Conservation (phyloP, 2,113 vertebrate species). For the Austrofundulus limnaeus region DNA sequence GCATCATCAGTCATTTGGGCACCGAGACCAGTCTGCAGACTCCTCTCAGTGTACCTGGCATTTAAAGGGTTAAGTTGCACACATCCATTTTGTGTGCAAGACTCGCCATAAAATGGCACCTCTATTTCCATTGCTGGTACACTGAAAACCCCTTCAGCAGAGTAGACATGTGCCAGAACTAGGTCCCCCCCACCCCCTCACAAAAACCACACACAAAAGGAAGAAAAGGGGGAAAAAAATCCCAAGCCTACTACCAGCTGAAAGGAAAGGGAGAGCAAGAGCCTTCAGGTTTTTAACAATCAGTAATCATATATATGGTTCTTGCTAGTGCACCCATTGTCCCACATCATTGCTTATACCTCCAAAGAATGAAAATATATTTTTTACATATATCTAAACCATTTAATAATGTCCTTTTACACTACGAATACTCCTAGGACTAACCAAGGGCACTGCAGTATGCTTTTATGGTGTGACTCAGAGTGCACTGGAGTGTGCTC, state of each 20-base stretch:
- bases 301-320: background rate
- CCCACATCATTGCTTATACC: background rate
- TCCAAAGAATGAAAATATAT: background rate
- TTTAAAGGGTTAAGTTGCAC: slow-evolving; percentile 57
- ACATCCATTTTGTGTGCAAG: slow-evolving; percentile 64
- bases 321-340: background rate
- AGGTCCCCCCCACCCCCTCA: too few species aligned
- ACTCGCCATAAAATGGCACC: slow-evolving; percentile 62
- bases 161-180: slow-evolving; percentile 14
- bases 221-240: background rate
- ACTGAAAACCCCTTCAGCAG: background rate
- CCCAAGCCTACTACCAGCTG: background rate
- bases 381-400: background rate
- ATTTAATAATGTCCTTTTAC: too few species aligned
- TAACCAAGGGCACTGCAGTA: too few species aligned
- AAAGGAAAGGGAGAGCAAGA: background rate
- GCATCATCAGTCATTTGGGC: background rate
- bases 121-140: slow-evolving; percentile 1
- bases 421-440: too few species aligned
- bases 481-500: slow-evolving; percentile 6
- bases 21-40: background rate
- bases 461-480: background rate
- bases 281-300: background rate
- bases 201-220: background rate
- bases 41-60: slow-evolving; percentile 16